Base-by-base conservation (phyloP, 1,140 invertebrate genomes). In the Euura lappo region DNA sequence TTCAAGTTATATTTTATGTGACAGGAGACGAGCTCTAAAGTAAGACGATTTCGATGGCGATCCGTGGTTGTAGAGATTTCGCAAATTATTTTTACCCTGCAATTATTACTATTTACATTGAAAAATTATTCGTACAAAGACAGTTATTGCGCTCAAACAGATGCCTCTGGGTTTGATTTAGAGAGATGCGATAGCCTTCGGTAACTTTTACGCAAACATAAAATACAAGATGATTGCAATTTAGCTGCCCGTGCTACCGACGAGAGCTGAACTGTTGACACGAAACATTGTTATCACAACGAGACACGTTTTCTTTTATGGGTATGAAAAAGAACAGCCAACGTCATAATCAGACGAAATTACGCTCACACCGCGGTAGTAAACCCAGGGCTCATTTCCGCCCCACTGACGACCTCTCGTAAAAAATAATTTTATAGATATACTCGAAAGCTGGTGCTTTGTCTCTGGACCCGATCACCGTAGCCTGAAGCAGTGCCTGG, bases 321-420 rank as follows among this genome's bases (percentile, higher is more conserved):
- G 51, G 10, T n/a, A 11, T 60, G 51, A n/a, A 60, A 60, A n/a
- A 8, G 51, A 60, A 60, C 10, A 6, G 51, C 51, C 51, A 60
- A 60, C 51, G 51, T 60, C 51, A 60, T 60, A 60, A 60, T 60
- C 51, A 60, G 51, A 3, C 51, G 13, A 60, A 60, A 60, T 60
- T 60, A 60, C 51, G 51, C 13, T 60, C 13, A 60, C 51, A n/a
- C 6, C 28, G 28, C 51, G 51, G 51, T 60, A 60, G 51, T 60
- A 60, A 60, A 3, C 51, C 13, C 51, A 3, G 13, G 13, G 51
- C 13, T 60, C 13, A 60, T 60, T 60, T 60, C 3, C 51, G 51
- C 51, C 51, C 4, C 8, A 60, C 51, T 60, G 51, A 60, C 51
- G 51, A 60, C 51, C 51, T 60, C 3, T 60, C 51, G 51, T 60